Conservation (phyloP, 2,113 vertebrate species). For the Mastomys coucha region DNA sequence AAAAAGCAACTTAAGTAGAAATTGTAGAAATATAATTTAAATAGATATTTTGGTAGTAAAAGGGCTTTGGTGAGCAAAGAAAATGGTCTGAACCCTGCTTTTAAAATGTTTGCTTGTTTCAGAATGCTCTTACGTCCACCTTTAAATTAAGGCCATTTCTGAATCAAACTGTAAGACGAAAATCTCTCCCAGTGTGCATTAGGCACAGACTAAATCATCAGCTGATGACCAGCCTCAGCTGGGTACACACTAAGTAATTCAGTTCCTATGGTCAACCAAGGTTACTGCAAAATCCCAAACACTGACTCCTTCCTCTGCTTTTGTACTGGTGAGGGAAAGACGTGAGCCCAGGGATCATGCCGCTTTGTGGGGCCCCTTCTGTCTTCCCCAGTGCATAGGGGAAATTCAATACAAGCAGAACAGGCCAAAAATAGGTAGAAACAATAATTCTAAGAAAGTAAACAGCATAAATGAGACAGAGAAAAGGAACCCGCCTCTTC, state of each 20-base stretch:
- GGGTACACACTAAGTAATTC: neutral
- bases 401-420: neutral
- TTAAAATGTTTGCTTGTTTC: neutral
- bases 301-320: neutral
- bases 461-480: neutral
- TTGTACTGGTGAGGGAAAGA: neutral
- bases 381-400: neutral
- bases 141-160: slow-evolving; percentile 5
- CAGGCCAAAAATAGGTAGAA: neutral
- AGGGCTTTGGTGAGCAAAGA: neutral
- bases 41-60: neutral
- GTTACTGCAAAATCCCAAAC: neutral
- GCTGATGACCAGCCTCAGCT: neutral
- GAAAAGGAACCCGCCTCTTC: neutral
- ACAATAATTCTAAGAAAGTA: neutral
- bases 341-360: neutral
- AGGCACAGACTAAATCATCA: neutral
- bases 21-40: neutral
- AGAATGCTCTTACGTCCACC: slow-evolving; percentile 26
- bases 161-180: neutral
- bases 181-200: neutral
- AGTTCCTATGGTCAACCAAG: neutral
- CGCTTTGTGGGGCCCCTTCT: neutral
- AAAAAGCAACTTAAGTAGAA: neutral
- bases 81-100: neutral